Base-by-base conservation (phyloP, 1,140 invertebrate genomes). In the Pachyrhynchus sulphureomaculatus region DNA sequence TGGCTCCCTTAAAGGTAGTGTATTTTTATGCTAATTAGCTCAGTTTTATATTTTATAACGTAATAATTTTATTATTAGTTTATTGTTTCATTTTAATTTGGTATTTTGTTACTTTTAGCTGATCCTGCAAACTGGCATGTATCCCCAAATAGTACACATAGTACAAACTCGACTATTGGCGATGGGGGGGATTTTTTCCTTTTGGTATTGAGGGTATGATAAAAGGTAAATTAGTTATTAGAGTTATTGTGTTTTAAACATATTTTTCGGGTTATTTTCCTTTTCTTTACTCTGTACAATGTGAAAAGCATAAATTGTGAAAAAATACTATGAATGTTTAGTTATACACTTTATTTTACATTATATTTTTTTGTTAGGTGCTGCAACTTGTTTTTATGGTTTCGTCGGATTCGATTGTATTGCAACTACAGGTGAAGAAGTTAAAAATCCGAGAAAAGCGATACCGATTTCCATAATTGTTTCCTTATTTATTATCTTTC, bases 381-480 rank as follows among this genome's bases (percentile, higher is more conserved):
- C 93, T 0, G 93, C 93, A 0, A 93, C 91, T 23, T 95, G 93
- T 77, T 96, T 96, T 77, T 96, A 89, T 74, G 93, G 92, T 26
- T 96, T 95, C 73, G 90, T 95, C 6, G 92, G 93, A 37, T 95
- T 96, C 71, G 93, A 96, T 78, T 88, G 88, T 51, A 88, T 96
- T 39, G 93, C 93, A 10, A 93, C 93, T 9, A 93, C 92, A 0
- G 88, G 88, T 0, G 87, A 89, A 71, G 88, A 92, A 79, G 93
- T 92, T 0, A 90, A 89, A 71, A 95, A 95, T 79, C 93, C 94
- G 0, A 88, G 93, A 75, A 83, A 84, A 66, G 86, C 90, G 41
- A 95, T 96, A 55, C 94, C 94, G 0, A 75, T 95, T 37, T 87
- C 91, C 12, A 95, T 96, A 57, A 85, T 94, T 8, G 66, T 92